Evolutionary conservation across 2,113 vertebrate species (phyloP).

Genomic region (Prietella phreatophila): DNA sequence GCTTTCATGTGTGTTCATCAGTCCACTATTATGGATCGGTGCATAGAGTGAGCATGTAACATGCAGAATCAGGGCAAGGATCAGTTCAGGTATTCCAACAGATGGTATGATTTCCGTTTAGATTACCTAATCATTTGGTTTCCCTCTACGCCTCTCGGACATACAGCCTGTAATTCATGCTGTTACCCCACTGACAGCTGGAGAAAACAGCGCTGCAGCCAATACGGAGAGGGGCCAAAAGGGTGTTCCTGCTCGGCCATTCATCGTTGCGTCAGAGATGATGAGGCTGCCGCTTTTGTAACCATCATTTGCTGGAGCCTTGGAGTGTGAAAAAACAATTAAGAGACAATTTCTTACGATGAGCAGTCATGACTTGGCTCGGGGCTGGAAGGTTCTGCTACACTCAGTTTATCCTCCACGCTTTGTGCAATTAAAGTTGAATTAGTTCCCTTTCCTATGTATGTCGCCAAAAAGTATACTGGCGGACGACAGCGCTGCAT

Average conservation of each 20-base stretch:
- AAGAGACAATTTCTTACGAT: background rate
- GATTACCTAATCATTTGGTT: constrained; percentile 41
- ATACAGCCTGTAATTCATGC: constrained; percentile 35
- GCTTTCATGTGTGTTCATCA: constrained; percentile 1
- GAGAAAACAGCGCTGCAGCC: constrained; percentile 9
- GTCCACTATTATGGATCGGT: constrained; percentile 28
- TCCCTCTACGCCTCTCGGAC: constrained; percentile 42
- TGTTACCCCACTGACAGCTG: constrained; percentile 40
- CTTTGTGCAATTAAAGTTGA: constrained; percentile 19
- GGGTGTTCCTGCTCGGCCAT: constrained; percentile 8
- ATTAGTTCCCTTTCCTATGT: constrained; percentile 27
- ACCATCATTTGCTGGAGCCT: constrained; percentile 6
- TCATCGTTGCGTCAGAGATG: constrained; percentile 6
- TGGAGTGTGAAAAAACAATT: constrained; percentile 39
- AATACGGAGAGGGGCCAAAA: constrained; percentile 17
- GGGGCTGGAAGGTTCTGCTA: background rate
- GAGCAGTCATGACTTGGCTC: constrained; percentile 1
- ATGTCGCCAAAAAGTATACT: constrained; percentile 46
- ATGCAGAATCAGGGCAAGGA: constrained; percentile 44
- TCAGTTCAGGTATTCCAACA: constrained; percentile 38
- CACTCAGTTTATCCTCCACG: background rate
- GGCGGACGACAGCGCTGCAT: constrained; percentile 26
- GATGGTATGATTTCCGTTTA: constrained; percentile 57
- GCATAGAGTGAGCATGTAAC: constrained; percentile 15
- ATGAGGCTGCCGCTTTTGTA: constrained; percentile 20